Percentiles rank a stretch among this genome's conserved stretches.
These are phyloP conservation scores for Euleptes europaea DNA, from an alignment of 2,113 vertebrate species.

Conservation along the genomic window DNA sequence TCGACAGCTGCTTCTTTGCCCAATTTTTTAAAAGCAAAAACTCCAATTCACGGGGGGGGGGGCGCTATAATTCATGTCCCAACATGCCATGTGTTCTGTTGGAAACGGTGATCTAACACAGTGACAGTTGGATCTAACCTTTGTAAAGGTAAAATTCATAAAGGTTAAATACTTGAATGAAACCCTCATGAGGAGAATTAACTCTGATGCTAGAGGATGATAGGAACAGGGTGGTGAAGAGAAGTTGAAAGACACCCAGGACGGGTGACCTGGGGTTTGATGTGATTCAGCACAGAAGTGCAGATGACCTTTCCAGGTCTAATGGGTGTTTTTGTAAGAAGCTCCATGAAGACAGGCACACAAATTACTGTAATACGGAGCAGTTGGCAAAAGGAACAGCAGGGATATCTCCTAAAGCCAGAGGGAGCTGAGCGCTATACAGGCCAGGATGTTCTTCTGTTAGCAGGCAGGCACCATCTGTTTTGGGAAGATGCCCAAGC, in stretches of 20 bases:
- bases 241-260: conserved; percentile 42
- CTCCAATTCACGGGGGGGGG: conserved; percentile 27
- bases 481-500: conserved; percentile 48
- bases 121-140: conserved; percentile 60
- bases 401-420: conserved; percentile 38
- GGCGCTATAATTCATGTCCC: conserved; percentile 41
- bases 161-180: conserved; percentile 65
- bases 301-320: conserved; percentile 50
- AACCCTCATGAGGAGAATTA: conserved; percentile 56
- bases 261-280: conserved; percentile 39
- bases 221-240: conserved; percentile 54
- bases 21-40: conserved; percentile 42
- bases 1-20: conserved; percentile 25
- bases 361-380: conserved; percentile 68
- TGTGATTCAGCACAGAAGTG: conserved; percentile 61
- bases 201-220: conserved; percentile 41
- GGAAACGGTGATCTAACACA: conserved; percentile 59
- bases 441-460: conserved; percentile 32
- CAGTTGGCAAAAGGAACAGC: conserved; percentile 58
- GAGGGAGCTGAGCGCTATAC: conserved; percentile 31
- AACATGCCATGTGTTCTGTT: conserved; percentile 38
- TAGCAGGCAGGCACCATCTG: conserved; percentile 58
- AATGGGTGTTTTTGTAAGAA: conserved; percentile 62
- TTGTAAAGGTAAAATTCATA: conserved; percentile 54
- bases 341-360: conserved; percentile 56